These are phyloP conservation scores for Chrysolina oricalcia DNA, from an alignment of 2,888 invertebrate genomes.

Conservation along the genomic window DNA sequence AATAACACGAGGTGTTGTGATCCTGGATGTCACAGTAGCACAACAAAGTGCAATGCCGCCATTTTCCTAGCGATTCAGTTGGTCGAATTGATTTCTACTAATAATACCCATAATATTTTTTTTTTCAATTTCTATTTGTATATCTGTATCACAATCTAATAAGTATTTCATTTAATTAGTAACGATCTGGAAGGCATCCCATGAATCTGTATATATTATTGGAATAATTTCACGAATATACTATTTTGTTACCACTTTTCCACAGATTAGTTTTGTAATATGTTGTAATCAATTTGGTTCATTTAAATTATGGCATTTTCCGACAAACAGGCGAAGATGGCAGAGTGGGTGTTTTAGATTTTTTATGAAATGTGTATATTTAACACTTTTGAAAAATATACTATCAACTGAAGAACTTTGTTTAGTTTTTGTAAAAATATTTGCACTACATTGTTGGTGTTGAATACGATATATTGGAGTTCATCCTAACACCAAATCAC, in stretches of 20 bases:
- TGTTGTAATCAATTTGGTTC: conserved; percentile 28
- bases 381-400: conserved; percentile 42
- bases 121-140: too few relatives aligned
- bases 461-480: too few relatives aligned
- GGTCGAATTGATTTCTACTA: too few relatives aligned
- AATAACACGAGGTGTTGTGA: too few relatives aligned
- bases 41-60: too few relatives aligned
- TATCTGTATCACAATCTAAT: background rate
- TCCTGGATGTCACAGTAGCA: too few relatives aligned
- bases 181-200: background rate
- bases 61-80: too few relatives aligned
- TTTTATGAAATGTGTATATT: conserved; percentile 43
- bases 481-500: too few relatives aligned
- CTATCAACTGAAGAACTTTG: background rate
- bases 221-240: conserved; percentile 31
- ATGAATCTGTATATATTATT: background rate
- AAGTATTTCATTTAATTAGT: background rate
- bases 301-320: conserved; percentile 5
- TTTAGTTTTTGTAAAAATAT: background rate
- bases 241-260: conserved; percentile 52
- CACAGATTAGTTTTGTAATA: conserved; percentile 23
- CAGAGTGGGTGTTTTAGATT: conserved; percentile 45
- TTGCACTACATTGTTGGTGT: too few relatives aligned
- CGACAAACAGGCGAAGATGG: conserved; percentile 25
- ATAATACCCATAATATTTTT: too few relatives aligned